phyloP scores from a whole-genome alignment of 2,888 invertebrate genomes.

The Helleia helle region DNA sequence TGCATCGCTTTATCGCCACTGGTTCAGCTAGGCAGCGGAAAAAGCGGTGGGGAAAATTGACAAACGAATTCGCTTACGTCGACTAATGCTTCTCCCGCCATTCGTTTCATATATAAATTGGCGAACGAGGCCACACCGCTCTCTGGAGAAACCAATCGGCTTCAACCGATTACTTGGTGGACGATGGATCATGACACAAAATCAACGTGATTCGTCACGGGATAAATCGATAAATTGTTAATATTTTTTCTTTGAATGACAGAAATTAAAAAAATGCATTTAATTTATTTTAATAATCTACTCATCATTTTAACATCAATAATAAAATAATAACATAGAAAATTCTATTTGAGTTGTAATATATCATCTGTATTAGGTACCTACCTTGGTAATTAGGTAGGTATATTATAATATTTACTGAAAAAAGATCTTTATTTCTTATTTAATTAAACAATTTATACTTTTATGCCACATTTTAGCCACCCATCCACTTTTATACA shows the following conservation, averaged over 20 bases:
- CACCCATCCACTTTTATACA: too few species aligned
- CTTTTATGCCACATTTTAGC: too few species aligned
- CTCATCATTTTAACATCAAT: too few species aligned
- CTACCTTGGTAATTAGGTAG: too few species aligned
- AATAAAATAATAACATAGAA: too few species aligned
- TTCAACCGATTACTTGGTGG: constrained; percentile 28
- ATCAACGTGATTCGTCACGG: constrained; percentile 11
- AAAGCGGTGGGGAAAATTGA: constrained; percentile 59
- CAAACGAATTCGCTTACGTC: constrained; percentile 41
- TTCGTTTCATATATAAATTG: constrained; percentile 45
- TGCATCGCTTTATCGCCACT: constrained; percentile 38
- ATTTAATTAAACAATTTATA: too few species aligned
- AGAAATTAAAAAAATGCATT: too few species aligned
- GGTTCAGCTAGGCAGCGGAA: constrained; percentile 38
- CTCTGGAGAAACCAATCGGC: constrained; percentile 44
- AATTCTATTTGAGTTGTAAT: too few species aligned
- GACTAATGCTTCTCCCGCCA: constrained; percentile 38
- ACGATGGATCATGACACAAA: constrained; percentile 12
- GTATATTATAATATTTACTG: too few species aligned
- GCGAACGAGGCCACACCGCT: constrained; percentile 48
- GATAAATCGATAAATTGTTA: constrained; percentile 36
- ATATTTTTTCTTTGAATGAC: constrained; percentile 12
- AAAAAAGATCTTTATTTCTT: too few species aligned
- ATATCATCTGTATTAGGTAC: too few species aligned
- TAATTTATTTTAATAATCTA: too few species aligned